These are phyloP conservation scores for Tetragonisca angustula DNA, from an alignment of 2,888 invertebrate genomes.

Conservation along the genomic window DNA sequence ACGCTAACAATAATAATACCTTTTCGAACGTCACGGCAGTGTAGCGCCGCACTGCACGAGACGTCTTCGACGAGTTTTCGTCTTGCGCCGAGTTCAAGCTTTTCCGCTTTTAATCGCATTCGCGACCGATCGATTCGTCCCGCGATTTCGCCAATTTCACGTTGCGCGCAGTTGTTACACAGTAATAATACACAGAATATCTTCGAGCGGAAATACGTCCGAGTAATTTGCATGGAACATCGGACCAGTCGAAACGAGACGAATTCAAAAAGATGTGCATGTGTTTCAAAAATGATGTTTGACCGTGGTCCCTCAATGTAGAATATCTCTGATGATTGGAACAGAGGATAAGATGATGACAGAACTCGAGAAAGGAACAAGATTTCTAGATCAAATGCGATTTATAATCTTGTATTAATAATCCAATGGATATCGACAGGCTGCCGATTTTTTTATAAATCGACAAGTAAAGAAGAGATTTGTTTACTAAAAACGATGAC, in stretches of 20 bases:
- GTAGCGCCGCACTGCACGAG: not conserved
- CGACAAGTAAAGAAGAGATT: no score
- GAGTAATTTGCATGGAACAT: constrained; percentile 10
- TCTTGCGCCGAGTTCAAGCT: not conserved
- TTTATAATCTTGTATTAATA: no score
- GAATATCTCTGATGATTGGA: not conserved
- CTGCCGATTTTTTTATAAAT: no score
- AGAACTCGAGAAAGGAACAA: no score
- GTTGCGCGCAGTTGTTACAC: not conserved
- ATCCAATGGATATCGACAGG: no score
- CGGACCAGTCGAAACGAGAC: not conserved
- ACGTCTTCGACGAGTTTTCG: constrained; percentile 36
- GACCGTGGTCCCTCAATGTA: fast-evolving
- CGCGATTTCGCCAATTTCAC: not conserved
- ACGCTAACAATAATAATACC: constrained; percentile 63
- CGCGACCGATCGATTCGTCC: constrained; percentile 25
- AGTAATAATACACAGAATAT: not conserved
- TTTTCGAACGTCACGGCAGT: not conserved
- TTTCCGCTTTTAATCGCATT: not conserved
- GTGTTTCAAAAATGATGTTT: not conserved
- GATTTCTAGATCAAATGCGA: no score
- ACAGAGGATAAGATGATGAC: no score
- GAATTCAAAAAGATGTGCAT: not conserved
- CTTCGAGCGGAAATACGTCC: constrained; percentile 6
- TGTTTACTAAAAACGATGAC: no score